Evolutionary conservation across 2,113 vertebrate genomes (phyloP), one percentile per base, ranked within the genome.

Genomic region (Cyrtonyx montezumae): DNA sequence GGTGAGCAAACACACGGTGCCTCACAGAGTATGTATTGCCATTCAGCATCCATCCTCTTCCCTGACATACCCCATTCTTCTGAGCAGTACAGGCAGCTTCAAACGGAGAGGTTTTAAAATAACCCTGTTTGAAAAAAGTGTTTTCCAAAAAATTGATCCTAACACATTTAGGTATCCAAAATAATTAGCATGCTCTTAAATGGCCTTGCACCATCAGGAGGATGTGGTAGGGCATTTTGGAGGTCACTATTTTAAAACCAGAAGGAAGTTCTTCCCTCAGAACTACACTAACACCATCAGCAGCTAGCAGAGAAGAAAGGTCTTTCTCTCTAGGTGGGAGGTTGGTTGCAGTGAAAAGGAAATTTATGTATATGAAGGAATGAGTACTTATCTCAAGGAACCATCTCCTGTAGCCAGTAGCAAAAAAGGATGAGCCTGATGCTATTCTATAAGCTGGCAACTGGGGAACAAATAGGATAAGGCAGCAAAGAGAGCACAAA

Each of bases 161-260:
- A 55, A 90, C 81, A 74, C 59, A 55, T 86, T 62, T 76, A 75
- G 59, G n/a, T 36, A 75, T 63, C 71, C 25, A 59, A 93, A 94
- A 53, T 88, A 79, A 83, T 9, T 2, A 63, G 13, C 46, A 62
- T 56, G 49, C 51, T 87, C 95, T 84, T 84, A 42, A 93, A 82
- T 62, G 74, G 80, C 87, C 49, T 84, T 96, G 70, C 80, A 94
- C 59, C 92, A 89, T 95, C 94, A 88, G 88, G 74, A 84, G 74
- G 86, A 79, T 62, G 82, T 79, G 70, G 32, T 93, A 87, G 81
- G 67, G 66, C 78, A 46, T 55, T 87, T 84, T 89, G 74, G 46
- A 96, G 84, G 78, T 79, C 80, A 77, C 34, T 11, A 70, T 73
- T 91, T 90, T 66, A 77, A 71, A 78, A 89, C 28, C 63, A 77